Evolutionary conservation across 2,888 invertebrate genomes (phyloP).

Genomic region (Homarus gammarus): DNA sequence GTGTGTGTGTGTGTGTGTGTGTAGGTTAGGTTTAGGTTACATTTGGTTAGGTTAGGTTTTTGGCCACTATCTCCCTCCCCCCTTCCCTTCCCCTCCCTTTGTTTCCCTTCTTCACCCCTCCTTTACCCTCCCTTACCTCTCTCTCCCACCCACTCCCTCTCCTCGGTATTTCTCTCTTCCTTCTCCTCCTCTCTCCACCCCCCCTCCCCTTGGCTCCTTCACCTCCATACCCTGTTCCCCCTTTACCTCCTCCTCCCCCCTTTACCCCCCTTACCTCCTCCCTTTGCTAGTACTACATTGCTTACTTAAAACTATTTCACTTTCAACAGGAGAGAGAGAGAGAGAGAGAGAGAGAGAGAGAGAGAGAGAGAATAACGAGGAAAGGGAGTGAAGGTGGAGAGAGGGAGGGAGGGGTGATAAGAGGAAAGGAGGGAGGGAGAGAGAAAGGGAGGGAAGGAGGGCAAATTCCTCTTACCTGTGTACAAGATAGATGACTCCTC

Average conservation of each 20-base stretch:
- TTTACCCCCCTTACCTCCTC: background rate
- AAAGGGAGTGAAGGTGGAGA: background rate
- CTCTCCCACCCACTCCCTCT: background rate
- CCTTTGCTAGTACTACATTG: background rate
- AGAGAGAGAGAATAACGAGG: slow-evolving; percentile 10
- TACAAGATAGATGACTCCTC: background rate
- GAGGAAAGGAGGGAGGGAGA: background rate
- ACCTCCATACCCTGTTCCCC: background rate
- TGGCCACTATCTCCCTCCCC: background rate
- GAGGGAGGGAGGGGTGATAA: background rate
- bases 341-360: background rate
- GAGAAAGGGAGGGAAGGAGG: background rate
- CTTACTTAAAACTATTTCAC: no score
- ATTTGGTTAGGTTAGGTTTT: no score
- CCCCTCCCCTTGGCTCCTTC: background rate
- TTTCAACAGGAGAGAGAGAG: background rate
- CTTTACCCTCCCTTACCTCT: background rate
- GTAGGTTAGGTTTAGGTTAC: background rate
- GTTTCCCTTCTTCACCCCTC: background rate
- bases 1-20: slow-evolving; percentile 13
- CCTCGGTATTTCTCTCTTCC: background rate
- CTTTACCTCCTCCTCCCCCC: slow-evolving; percentile 6
- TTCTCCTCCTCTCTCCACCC: background rate
- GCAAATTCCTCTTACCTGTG: background rate
- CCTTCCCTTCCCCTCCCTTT: background rate